Evolutionary conservation across 2,888 invertebrate genomes (phyloP).

Genomic region (Heliconius charithonia): DNA sequence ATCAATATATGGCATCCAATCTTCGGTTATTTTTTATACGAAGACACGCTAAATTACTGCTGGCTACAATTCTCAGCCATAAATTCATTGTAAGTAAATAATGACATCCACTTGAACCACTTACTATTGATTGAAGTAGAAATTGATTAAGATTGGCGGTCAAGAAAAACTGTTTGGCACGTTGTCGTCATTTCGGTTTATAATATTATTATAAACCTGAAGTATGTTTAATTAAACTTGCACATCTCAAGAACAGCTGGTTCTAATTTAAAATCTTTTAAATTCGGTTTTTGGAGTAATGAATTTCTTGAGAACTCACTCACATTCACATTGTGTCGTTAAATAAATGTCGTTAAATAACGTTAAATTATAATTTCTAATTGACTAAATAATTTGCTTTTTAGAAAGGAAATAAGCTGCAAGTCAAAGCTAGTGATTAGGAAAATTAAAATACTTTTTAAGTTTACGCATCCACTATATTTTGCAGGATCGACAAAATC

Average conservation of each 20-base stretch:
- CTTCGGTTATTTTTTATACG: constrained; percentile 16
- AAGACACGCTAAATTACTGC: constrained; percentile 37
- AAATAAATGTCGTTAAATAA: too few species aligned
- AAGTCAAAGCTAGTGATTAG: not conserved
- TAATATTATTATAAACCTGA: not conserved
- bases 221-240: too few species aligned
- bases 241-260: too few species aligned
- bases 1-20: not conserved
- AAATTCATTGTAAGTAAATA: constrained; percentile 49
- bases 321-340: too few species aligned
- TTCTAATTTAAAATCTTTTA: too few species aligned
- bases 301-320: too few species aligned
- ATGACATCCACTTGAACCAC: constrained; percentile 49
- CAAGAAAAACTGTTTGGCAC: constrained; percentile 44
- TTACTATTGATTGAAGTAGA: constrained; percentile 46
- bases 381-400: too few species aligned
- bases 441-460: not conserved
- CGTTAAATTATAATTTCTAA: too few species aligned
- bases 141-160: constrained; percentile 45
- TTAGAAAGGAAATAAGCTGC: too few species aligned
- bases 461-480: not conserved
- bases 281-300: too few species aligned
- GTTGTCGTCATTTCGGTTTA: not conserved
- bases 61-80: constrained; percentile 32
- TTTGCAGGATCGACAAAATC: too few species aligned